Percentiles rank a stretch among this genome's conserved stretches.
Conservation (phyloP, 2,113 vertebrate species). For the Colius striatus region DNA sequence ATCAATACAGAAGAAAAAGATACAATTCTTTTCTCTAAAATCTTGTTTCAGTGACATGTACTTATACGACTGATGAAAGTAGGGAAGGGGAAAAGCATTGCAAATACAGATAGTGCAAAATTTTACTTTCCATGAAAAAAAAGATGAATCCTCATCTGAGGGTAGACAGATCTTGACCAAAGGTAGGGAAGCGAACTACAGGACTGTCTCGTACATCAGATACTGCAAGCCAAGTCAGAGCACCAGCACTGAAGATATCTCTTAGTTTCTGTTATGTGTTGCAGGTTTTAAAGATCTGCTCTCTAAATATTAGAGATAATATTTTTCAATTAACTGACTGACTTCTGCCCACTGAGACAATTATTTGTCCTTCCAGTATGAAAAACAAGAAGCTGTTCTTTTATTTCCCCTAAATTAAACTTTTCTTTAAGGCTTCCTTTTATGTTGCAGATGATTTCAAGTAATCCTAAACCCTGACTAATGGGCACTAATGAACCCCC, state of each 20-base stretch:
- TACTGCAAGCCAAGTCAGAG: neutral
- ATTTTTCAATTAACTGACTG: neutral
- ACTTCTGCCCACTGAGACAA: neutral
- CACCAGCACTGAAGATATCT: fast-evolving
- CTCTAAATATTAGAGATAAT: neutral
- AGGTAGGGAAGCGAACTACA: neutral
- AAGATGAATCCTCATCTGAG: neutral
- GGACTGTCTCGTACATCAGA: neutral
- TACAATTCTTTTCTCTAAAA: neutral
- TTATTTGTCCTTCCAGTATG: neutral
- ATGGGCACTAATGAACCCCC: neutral
- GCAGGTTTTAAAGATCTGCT: neutral
- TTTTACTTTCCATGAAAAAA: neutral
- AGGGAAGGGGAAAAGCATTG: neutral
- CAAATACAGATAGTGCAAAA: neutral
- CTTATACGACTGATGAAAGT: neutral
- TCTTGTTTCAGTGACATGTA: neutral
- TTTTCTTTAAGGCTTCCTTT: neutral
- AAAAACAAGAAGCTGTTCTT: neutral
- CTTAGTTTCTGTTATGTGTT: neutral
- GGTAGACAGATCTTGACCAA: neutral
- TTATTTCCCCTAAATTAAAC: neutral
- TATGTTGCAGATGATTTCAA: neutral
- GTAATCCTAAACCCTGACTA: fast-evolving
- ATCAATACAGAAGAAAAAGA: neutral